A percentile compares a stretch with the other conserved stretches of the same genome.
These are phyloP conservation scores for Toxonevra muliebris DNA, from an alignment of 2,888 invertebrate species.

Conservation along the genomic window DNA sequence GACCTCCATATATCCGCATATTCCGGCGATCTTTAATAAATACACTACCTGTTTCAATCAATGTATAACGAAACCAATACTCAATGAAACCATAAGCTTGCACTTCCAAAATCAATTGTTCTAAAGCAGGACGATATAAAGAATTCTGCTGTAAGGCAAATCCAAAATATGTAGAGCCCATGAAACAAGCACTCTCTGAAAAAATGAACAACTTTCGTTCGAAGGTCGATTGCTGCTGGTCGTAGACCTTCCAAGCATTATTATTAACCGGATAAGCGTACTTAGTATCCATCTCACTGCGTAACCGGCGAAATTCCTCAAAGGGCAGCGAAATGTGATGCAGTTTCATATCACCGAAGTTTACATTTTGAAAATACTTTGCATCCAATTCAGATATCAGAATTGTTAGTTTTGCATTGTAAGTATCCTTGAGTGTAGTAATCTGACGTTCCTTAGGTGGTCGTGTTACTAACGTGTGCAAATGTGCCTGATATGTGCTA, in stretches of 20 bases:
- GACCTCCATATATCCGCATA: too few relatives aligned
- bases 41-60: neutral
- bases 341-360: neutral
- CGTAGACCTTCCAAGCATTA: constrained; percentile 42
- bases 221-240: constrained; percentile 46
- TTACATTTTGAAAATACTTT: neutral
- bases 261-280: constrained; percentile 43
- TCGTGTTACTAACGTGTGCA: constrained; percentile 47
- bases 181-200: constrained; percentile 43
- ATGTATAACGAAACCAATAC: constrained; percentile 35
- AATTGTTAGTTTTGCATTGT: constrained; percentile 29
- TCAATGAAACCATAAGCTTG: constrained; percentile 44
- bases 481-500: constrained; percentile 44
- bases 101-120: constrained; percentile 40
- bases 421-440: constrained; percentile 40
- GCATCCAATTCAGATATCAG: constrained; percentile 27
- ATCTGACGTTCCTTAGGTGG: constrained; percentile 35
- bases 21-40: too few relatives aligned
- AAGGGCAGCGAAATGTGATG: neutral
- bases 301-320: constrained; percentile 30
- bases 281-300: constrained; percentile 43
- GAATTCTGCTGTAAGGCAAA: constrained; percentile 42
- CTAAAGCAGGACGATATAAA: constrained; percentile 42
- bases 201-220: constrained; percentile 44
- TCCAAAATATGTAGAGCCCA: neutral